Evolutionary conservation across 2,888 invertebrate genomes (phyloP), one percentile per base, ranked within the genome.

Genomic region (Vannuccia rotundouncinata): DNA sequence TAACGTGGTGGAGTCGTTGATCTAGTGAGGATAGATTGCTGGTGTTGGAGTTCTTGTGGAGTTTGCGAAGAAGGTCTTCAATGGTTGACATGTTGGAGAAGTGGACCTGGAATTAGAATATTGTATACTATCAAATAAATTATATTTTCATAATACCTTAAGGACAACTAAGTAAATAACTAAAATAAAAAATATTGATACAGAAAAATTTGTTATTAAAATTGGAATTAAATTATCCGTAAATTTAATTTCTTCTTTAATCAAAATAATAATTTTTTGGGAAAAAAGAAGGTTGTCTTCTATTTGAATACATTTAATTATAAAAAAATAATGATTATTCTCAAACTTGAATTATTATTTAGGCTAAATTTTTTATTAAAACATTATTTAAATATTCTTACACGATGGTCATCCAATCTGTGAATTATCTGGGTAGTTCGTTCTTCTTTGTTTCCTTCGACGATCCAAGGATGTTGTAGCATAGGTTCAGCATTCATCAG

Each of bases 401-500:
- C 45, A 17, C 17, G 17, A 66, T 66, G 66, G 2, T 13, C 22
- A 5, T 17, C 22, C 66, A 66, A 22, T 66, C 66, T 17, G 25
- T 66, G 22, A 5, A 27, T 27, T 27, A 66, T 5, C 66, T n/a
- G 66, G 2, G 2, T 22, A 17, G 5, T 27, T 13, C 22, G 2
- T 2, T 22, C 66, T 2, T 17, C 22, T 13, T 5, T 22, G 2
- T 2, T 22, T 22, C 66, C 66, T n/a, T 66, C 66, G 25, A 66
- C 66, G 5, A 66, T 22, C 66, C 27, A 78, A 17, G 78, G 78
- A 1, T 31, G 79, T 1, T 84, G 84, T 45, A 88, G 82, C 66
- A 85, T 77, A 78, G 85, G 84, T 83, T 88, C 87, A 25, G 95
- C 96, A 84, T 92, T 92, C 82, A 93, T 92, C 78, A 97, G 89